Evolutionary conservation across 2,797 vertebrate genomes (phyloP), one percentile per base, ranked within the genome.

Genomic region (Octomys mimax): DNA sequence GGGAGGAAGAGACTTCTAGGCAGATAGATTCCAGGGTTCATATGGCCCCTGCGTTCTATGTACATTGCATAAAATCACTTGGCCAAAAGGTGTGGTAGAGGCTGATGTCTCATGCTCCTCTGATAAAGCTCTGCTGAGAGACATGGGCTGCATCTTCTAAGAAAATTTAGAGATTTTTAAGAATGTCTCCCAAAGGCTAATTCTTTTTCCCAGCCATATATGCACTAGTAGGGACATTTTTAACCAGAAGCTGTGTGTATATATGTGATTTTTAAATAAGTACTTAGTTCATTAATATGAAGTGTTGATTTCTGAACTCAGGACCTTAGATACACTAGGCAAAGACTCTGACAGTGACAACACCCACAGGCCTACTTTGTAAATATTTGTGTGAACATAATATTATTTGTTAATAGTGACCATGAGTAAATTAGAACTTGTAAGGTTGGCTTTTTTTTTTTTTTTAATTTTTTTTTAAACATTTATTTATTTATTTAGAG

Each of bases 21-120:
- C 1, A n/a, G 4, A 82, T 28, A 10, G 26, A 52, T 66, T 66
- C 33, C 46, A 87, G 16, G 9, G 12, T 36, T 68, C 28, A 19
- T 11, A 3, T 46, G 4, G 18, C 16, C 46, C 0, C 4, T 12
- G 26, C 36, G 0, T 26, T 39, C 22, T 12, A 0, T 42, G 31
- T 77, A 11, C 4, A 82, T 6, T 86, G 12, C 8, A 59, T 8
- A 81, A 61, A 96, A 5, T 26, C 22, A n/a, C 21, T 46, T 70
- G 14, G 49, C 19, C 3, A 39, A 8, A 5, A n/a, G 54, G 12
- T 36, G 49, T 12, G 10, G 4, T 3, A n/a, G 16, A 8, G 36
- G 4, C 57, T 49, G 26, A 57, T 71, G 73, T 24, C 7, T 71
- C 18, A 21, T 28, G 16, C 26, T 88, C 21, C 28, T 87, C 71